phyloP scores from a whole-genome alignment of 2,797 vertebrate species.

The Limosa lapponica region DNA sequence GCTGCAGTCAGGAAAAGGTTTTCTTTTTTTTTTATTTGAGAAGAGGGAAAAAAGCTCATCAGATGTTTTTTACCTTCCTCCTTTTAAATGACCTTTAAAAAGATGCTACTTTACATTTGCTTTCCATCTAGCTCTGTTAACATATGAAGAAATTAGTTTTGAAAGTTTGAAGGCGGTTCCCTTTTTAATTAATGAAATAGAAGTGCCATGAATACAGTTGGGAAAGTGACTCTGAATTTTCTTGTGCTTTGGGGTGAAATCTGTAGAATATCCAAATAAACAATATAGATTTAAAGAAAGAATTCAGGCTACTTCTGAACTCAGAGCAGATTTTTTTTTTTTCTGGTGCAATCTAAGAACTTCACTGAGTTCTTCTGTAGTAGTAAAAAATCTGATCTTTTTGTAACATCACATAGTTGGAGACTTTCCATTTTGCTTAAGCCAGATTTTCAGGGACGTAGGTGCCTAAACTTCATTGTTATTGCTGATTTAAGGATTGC shows the following conservation, averaged over 20 bases:
- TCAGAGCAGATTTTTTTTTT: neutral
- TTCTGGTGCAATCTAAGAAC: neutral
- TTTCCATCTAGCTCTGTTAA: neutral
- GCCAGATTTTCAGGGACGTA: neutral
- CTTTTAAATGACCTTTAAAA: neutral
- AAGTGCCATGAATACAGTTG: neutral
- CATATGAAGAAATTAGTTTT: neutral
- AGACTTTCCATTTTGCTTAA: neutral
- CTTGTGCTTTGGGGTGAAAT: neutral
- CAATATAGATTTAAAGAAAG: neutral
- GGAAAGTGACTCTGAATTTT: neutral
- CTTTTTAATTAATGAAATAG: neutral
- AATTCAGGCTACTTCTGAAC: neutral
- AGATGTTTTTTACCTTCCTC: neutral
- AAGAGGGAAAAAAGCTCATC: accelerated
- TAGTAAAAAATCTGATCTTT: neutral
- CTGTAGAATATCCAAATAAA: neutral
- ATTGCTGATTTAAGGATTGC: conserved; percentile 14
- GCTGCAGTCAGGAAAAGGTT: neutral
- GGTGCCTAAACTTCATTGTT: neutral
- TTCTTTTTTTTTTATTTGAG: neutral
- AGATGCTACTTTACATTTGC: neutral
- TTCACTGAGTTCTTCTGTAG: neutral
- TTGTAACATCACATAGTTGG: accelerated
- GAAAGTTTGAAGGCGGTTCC: neutral